These are phyloP conservation scores for Petrophora chlorosata DNA, from an alignment of 2,888 invertebrate genomes.

Conservation along the genomic window DNA sequence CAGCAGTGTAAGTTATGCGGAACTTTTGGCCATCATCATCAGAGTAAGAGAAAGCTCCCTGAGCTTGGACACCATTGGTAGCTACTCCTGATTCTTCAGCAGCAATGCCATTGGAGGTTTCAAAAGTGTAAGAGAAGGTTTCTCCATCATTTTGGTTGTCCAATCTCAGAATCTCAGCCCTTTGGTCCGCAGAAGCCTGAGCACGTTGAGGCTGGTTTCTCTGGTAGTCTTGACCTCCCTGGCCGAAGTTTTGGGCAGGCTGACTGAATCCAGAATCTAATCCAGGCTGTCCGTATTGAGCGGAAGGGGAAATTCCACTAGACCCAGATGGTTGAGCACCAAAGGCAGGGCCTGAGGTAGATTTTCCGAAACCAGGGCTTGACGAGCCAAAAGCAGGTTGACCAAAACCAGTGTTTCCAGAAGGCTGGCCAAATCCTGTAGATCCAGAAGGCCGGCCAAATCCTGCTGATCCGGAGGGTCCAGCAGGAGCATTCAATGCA, in stretches of 20 bases:
- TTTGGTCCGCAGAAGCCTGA: slow-evolving; percentile 65
- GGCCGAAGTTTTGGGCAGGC: slow-evolving; percentile 32
- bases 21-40: slow-evolving; percentile 74
- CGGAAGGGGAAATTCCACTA: slow-evolving; percentile 30
- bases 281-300: slow-evolving; percentile 40
- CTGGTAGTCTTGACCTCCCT: slow-evolving; percentile 39
- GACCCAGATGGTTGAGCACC: slow-evolving; percentile 25
- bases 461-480: slow-evolving; percentile 24
- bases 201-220: slow-evolving; percentile 61
- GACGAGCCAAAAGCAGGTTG: slow-evolving; percentile 23
- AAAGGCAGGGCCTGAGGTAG: slow-evolving; percentile 23
- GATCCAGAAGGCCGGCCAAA: slow-evolving; percentile 22
- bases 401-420: slow-evolving; percentile 35
- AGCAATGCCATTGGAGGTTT: slow-evolving; percentile 76
- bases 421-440: slow-evolving; percentile 12
- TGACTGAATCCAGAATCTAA: slow-evolving; percentile 22
- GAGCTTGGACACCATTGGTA: slow-evolving; percentile 72
- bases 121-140: slow-evolving; percentile 68
- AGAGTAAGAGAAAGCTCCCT: slow-evolving; percentile 72
- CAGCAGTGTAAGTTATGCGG: slow-evolving; percentile 73
- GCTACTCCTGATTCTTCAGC: slow-evolving; percentile 76
- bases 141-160: slow-evolving; percentile 73
- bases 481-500: slow-evolving; percentile 60
- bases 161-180: slow-evolving; percentile 67
- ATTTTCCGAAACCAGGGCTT: slow-evolving; percentile 20